Percentiles rank a stretch among this genome's conserved stretches.
These are phyloP conservation scores for Armadillidium nasatum DNA, from an alignment of 1,140 invertebrate species.

Conservation along the genomic window DNA sequence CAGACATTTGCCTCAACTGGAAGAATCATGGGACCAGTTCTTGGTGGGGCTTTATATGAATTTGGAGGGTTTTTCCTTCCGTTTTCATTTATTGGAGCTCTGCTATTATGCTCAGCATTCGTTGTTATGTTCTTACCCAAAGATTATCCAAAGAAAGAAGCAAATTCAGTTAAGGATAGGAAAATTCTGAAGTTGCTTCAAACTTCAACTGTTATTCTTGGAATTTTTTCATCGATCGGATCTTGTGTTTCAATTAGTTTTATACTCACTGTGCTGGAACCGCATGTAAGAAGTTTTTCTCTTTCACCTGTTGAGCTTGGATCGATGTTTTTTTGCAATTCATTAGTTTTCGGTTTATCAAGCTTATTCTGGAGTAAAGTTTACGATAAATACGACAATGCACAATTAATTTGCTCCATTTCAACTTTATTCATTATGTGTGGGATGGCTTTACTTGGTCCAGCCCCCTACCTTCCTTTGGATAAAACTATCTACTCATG, in stretches of 20 bases:
- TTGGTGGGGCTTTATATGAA: slow-evolving; percentile 47
- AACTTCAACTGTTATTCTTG: slow-evolving; percentile 52
- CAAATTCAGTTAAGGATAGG: slow-evolving; percentile 57
- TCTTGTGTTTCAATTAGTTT: slow-evolving; percentile 77
- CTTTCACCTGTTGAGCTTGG: slow-evolving; percentile 71
- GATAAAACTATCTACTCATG: too few relatives aligned
- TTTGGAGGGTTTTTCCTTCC: slow-evolving; percentile 46
- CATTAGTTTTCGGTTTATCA: slow-evolving; percentile 73
- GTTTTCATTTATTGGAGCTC: slow-evolving; percentile 46
- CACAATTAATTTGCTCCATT: slow-evolving; percentile 62
- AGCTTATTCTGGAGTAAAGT: slow-evolving; percentile 75
- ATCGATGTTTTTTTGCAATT: slow-evolving; percentile 80
- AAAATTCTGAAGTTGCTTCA: slow-evolving; percentile 46
- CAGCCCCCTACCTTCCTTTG: too few relatives aligned
- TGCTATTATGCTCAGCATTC: slow-evolving; percentile 44
- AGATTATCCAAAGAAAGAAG: too few relatives aligned
- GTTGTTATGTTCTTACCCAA: slow-evolving; percentile 46
- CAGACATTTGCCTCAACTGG: slow-evolving; percentile 7
- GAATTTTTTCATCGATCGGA: slow-evolving; percentile 63
- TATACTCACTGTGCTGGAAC: slow-evolving; percentile 72
- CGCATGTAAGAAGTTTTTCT: slow-evolving; percentile 68
- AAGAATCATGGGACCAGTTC: slow-evolving; percentile 43
- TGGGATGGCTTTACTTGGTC: slow-evolving; percentile 68
- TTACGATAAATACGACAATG: slow-evolving; percentile 62
- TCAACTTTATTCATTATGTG: slow-evolving; percentile 62